Evolutionary conservation across 64 coral and sea anemone species (phyloP).

Genomic region (Acropora tenuis): DNA sequence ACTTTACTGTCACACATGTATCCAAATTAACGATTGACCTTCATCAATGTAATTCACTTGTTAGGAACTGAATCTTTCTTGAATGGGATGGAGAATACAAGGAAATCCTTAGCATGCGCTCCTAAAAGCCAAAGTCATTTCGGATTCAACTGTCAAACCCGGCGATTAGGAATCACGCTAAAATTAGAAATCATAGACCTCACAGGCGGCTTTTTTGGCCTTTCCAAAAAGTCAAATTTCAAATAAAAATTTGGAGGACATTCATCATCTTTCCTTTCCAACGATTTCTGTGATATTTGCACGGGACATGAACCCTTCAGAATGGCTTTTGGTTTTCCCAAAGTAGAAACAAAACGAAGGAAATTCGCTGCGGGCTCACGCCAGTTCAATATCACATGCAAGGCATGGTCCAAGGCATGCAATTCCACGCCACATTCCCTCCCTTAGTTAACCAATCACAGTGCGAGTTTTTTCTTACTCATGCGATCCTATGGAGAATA

Average conservation of each 20-base stretch:
- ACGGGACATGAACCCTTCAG: background rate
- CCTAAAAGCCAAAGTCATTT: too few relatives aligned
- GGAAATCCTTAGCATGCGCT: too few relatives aligned
- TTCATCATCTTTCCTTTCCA: background rate
- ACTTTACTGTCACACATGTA: too few relatives aligned
- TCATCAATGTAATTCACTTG: too few relatives aligned
- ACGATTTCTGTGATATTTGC: background rate
- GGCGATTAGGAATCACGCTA: too few relatives aligned
- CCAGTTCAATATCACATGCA: background rate
- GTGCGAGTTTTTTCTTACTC: background rate
- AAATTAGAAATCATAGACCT: too few relatives aligned
- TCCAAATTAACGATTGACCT: too few relatives aligned
- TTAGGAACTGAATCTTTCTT: too few relatives aligned
- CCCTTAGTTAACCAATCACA: background rate
- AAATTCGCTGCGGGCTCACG: background rate
- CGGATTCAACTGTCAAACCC: too few relatives aligned
- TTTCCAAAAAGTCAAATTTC: background rate
- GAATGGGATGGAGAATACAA: too few relatives aligned
- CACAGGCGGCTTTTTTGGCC: too few relatives aligned
- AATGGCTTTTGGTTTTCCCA: background rate
- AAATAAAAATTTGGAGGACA: background rate
- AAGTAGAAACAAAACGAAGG: background rate
- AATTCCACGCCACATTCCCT: constrained; percentile 16
- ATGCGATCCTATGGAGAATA: background rate
- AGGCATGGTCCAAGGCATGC: background rate